Conservation (phyloP, 1,140 invertebrate genomes). For the Yoshiicerus persimilis region DNA sequence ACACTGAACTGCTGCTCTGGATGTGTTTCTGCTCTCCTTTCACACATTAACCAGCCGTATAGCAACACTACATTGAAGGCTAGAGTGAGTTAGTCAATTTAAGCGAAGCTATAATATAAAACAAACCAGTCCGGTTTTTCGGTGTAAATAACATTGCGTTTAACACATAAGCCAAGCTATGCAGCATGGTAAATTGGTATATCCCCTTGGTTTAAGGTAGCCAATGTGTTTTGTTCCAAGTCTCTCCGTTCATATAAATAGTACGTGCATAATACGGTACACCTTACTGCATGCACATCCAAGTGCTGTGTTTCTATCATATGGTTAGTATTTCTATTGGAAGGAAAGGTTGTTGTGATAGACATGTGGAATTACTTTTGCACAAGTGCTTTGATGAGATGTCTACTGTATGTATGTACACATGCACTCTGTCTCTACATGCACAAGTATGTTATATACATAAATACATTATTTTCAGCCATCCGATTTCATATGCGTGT, state of each 20-base stretch:
- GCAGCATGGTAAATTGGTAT: neutral
- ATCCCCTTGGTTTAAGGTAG: no score
- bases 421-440: neutral
- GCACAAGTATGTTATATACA: neutral
- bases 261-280: neutral
- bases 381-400: conserved; percentile 8
- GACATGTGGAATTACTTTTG: conserved; percentile 7
- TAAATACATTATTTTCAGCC: neutral
- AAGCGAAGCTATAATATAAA: neutral
- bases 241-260: no score
- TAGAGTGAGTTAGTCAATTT: neutral
- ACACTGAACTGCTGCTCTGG: neutral
- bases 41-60: neutral
- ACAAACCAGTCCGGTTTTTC: neutral
- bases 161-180: no score
- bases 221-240: no score
- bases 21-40: neutral
- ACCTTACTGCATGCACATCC: neutral
- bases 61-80: neutral
- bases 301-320: neutral
- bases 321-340: neutral
- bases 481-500: neutral
- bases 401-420: neutral
- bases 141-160: neutral
- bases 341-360: neutral